Conservation (phyloP, 2,888 invertebrate species). For the Chrysina gloriosa region DNA sequence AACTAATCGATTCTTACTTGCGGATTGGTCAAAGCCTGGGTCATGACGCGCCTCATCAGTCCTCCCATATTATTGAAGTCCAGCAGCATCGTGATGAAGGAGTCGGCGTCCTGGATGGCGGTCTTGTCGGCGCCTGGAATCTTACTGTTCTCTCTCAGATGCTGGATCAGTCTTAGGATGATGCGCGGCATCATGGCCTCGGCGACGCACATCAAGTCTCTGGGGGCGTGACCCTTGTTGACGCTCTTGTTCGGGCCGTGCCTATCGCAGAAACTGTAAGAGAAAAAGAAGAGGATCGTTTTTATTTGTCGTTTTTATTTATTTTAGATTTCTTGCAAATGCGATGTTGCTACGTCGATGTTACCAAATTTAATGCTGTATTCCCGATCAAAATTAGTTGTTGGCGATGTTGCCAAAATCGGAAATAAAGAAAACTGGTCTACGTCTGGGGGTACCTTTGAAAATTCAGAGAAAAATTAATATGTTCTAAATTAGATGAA, state of each 20-base stretch:
- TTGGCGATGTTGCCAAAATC: too few relatives aligned
- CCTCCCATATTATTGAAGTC: conserved; percentile 97
- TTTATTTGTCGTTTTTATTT: background rate
- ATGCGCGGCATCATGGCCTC: conserved; percentile 95
- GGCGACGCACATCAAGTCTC: conserved; percentile 91
- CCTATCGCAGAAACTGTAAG: conserved; percentile 84
- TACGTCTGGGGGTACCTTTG: too few relatives aligned
- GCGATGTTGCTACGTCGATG: too few relatives aligned
- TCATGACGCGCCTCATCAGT: conserved; percentile 94
- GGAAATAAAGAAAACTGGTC: too few relatives aligned
- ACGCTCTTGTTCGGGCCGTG: conserved; percentile 92
- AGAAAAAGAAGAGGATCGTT: background rate
- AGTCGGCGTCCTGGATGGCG: conserved; percentile 87
- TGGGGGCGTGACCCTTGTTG: conserved; percentile 76
- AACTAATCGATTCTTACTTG: too few relatives aligned
- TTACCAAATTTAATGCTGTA: too few relatives aligned
- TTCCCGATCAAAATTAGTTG: too few relatives aligned
- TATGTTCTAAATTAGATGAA: too few relatives aligned
- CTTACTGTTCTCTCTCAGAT: conserved; percentile 84
- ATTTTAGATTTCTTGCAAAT: too few relatives aligned
- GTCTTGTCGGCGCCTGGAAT: conserved; percentile 71
- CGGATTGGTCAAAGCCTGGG: conserved; percentile 88
- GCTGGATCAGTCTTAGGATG: conserved; percentile 88
- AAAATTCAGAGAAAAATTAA: too few relatives aligned
- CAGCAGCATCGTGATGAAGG: conserved; percentile 90